Base-by-base conservation (phyloP, 2,888 invertebrate species). In the Drosophila subsilvestris region DNA sequence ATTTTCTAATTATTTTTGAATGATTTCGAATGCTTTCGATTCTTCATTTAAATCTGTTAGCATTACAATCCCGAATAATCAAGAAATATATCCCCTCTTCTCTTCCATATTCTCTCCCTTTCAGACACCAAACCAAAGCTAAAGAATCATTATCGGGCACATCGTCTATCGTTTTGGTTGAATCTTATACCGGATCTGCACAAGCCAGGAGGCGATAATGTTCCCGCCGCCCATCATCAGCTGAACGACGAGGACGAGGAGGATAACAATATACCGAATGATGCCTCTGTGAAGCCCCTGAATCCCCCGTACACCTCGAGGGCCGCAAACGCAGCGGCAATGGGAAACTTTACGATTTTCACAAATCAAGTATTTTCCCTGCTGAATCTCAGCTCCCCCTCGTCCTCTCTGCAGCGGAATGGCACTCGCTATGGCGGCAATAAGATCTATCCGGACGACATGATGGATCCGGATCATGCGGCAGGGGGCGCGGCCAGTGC, bases 71-170 rank as follows among this genome's bases (percentile, higher is more conserved):
- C n/a, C n/a, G n/a, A n/a, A n/a, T 2, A 18, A 1, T 1, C 12
- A 1, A 3, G 9, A 10, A 32, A n/a, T 42, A 18, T 6, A 10
- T 14, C 20, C 47, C 10, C 3, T 12, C 17, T n/a, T 9, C n/a
- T 8, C n/a, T 1, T 14, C 17, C n/a, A 8, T 14, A 29, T 8
- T 17, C n/a, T 18, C 18, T 56, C 7, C 18, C 1, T 4, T 47
- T 1, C 93, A 97, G 98, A 98, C 90, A 96, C 96, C 54, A 97
- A 98, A 91, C 96, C 98, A 0, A 97, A 97, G 91, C 93, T 98
- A 77, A 97, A 97, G 91, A 97, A 97, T 86, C 98, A 98, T 93
- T 98, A 98, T 93, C 94, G 98, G 76, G 98, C 98, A 2, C 98
- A 98, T 90, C 94, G 95, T 76, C 93, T 98, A 59, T 98, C 98